Evolutionary conservation across 1,140 invertebrate genomes (phyloP).

Genomic region (Arctopsyche grandis): DNA sequence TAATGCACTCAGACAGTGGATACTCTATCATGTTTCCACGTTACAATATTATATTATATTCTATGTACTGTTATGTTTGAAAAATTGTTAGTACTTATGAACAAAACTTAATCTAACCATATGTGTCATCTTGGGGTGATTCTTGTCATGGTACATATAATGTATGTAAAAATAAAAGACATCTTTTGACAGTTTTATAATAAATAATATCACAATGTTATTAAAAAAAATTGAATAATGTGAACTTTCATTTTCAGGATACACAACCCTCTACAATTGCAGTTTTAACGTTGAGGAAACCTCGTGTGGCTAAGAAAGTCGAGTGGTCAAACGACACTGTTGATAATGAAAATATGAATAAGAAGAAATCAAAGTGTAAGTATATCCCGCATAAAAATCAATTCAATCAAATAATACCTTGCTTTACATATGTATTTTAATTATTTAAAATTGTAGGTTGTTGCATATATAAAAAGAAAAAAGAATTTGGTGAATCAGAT

Average conservation of each 20-base stretch:
- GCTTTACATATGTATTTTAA: background rate
- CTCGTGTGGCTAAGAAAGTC: constrained; percentile 81
- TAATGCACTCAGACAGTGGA: no score
- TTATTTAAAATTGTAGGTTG: constrained; percentile 72
- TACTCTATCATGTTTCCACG: no score
- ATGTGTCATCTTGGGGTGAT: no score
- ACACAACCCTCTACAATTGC: constrained; percentile 71
- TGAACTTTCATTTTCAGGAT: constrained; percentile 32
- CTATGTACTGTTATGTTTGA: no score
- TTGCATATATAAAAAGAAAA: constrained; percentile 88
- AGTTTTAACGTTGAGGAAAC: constrained; percentile 77
- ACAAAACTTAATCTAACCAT: no score
- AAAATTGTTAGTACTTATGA: no score
- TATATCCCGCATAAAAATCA: constrained; percentile 25
- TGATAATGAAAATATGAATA: constrained; percentile 93
- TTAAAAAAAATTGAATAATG: background rate
- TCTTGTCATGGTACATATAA: no score
- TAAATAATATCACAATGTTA: no score
- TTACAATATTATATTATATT: no score
- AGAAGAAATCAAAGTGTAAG: constrained; percentile 95
- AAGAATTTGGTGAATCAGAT: constrained; percentile 83
- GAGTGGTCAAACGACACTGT: constrained; percentile 89
- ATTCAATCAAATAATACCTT: background rate
- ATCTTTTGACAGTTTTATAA: no score
- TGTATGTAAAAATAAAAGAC: no score